Base-by-base conservation (phyloP, 2,797 vertebrate species). In the Phrynocephalus vlangalii region DNA sequence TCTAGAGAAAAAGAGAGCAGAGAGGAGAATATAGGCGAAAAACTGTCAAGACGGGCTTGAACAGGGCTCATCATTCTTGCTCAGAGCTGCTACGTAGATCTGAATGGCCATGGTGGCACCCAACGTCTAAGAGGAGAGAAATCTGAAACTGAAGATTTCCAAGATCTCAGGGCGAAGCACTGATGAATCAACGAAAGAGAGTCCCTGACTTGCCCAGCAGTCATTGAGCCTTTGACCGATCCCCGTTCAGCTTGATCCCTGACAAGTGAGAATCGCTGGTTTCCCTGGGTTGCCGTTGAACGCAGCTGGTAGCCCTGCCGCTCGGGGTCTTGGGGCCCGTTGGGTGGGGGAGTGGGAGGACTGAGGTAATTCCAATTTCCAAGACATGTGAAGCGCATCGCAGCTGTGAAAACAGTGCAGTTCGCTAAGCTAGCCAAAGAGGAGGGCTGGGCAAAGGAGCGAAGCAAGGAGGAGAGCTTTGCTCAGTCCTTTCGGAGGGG, bases 361-460 rank as follows among this genome's bases (percentile, higher is more conserved):
- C 44, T 78, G 56, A 79, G 75, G 44, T 83, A 67, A 86, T 86
- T 52, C 52, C 75, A 44, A 73, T 79, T 83, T 83, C 38, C 56
- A 83, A 89, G 44, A 67, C 85, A 79, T 63, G 76, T 52, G 30
- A 79, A 16, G 68, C 3, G 15, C 63, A 44, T 44, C 52, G 52
- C 88, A 86, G 85, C 88, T 89, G 88, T 89, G 30, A 86, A 86
- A 89, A 86, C 81, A 89, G n/a, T 15, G 68, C 24, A 9, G 38
- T 66, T 66, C 82, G 22, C 70, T 70, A 63, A 38, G 10, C 68
- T 68, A 20, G 56, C 70, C 56, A 48, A 15, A 11, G 70, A 15
- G 2, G 44, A 72, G 84, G 44, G 48, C 13, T 81, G 70, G 30
- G 56, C 26, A 52, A 68, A 18, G 60, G 85, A 48, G 50, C 30